Base-by-base conservation (phyloP, 2,797 vertebrate genomes). In the Falco berigora region DNA sequence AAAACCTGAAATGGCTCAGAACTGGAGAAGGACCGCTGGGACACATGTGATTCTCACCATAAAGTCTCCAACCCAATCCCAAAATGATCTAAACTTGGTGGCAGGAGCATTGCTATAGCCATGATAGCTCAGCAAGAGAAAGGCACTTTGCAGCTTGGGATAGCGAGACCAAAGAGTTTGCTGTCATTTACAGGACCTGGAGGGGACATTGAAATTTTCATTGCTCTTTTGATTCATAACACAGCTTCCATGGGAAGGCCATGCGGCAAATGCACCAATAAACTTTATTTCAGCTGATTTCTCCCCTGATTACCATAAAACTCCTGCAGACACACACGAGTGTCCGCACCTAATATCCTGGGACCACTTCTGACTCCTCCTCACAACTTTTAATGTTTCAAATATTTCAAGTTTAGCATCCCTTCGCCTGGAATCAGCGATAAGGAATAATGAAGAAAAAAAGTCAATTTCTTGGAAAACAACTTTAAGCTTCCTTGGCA, bases 401-500 rank as follows among this genome's bases (percentile, higher is more conserved):
- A 76, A 82, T 82, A 88, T 84, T 88, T 92, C 88, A 87, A 46
- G 40, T 85, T 90, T 56, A 86, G 42, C 74, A 87, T 84, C 86
- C n/a, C 83, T 86, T n/a, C 17, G 66, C 69, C 83, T 88, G 90
- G 55, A 79, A 81, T 63, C 27, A 8, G 59, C 69, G 85, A 73
- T 40, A 81, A 85, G 71, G n/a, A 83, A 92, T 84, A 86, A 86
- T 14, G 67, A 90, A 94, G 66, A 67, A 73, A 81, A 40, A 75
- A 86, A 88, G 79, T 19, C 58, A 66, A 7, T 71, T 85, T 69
- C 38, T 12, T 64, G 76, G 63, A 62, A 95, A 86, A 66, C 63
- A 91, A 59, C 77, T 86, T 79, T 17, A 56, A 94, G 90, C 93
- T 90, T 76, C 90, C 63, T 64, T 92, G 86, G 92, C 88, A 79